These are phyloP conservation scores for Hylyphantes graminicola DNA, from an alignment of 1,140 invertebrate species.

Conservation along the genomic window DNA sequence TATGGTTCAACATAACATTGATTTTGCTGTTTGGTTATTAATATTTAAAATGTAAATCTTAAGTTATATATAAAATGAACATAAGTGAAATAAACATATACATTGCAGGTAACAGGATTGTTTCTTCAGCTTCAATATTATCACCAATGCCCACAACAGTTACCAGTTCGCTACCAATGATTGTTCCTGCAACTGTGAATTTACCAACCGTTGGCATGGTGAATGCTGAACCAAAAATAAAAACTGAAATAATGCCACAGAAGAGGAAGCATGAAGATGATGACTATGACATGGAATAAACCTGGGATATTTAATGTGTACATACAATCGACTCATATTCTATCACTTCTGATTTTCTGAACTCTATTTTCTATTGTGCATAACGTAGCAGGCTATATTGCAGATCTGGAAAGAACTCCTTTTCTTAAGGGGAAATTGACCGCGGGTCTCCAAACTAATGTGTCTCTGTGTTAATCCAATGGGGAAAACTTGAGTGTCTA, in stretches of 20 bases:
- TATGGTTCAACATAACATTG: too few species aligned
- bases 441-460: background rate
- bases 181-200: background rate
- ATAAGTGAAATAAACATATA: background rate
- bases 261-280: conserved; percentile 10
- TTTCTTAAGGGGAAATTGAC: background rate
- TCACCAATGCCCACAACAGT: background rate
- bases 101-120: background rate
- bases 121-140: conserved; percentile 1
- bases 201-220: background rate
- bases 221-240: conserved; percentile 4
- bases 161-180: background rate
- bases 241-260: background rate
- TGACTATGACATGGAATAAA: conserved; percentile 26
- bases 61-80: background rate
- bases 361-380: too few species aligned
- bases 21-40: too few species aligned
- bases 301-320: background rate
- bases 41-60: too few species aligned
- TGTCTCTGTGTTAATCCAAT: too few species aligned
- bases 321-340: background rate
- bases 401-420: too few species aligned
- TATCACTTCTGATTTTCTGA: background rate
- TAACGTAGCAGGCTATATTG: too few species aligned
- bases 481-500: too few species aligned